A percentile compares a stretch with the other conserved stretches of the same genome.
These are phyloP conservation scores for Mycogona germanica DNA, from an alignment of 2,888 invertebrate species.

Conservation along the genomic window DNA sequence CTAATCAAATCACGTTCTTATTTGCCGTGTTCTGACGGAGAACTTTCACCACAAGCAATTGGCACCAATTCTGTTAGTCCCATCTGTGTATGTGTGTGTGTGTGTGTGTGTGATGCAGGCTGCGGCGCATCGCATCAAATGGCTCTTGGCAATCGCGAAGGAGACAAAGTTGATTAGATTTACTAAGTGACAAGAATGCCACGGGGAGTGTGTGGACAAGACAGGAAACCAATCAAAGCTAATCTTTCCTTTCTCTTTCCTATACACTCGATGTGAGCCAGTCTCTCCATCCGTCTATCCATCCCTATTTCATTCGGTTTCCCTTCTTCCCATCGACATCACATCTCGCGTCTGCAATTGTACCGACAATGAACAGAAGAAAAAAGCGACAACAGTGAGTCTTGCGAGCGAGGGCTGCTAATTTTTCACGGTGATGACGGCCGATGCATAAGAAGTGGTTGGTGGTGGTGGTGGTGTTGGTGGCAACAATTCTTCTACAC, in stretches of 20 bases:
- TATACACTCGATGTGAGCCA: background rate
- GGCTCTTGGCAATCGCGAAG: slow-evolving; percentile 16
- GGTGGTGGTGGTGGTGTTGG: too few relatives aligned
- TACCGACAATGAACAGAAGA: too few relatives aligned
- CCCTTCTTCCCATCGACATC: too few relatives aligned
- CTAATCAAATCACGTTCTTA: slow-evolving; percentile 18
- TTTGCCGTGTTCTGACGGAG: background rate
- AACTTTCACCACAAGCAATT: slow-evolving; percentile 14
- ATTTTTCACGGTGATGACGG: too few relatives aligned
- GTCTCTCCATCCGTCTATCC: background rate
- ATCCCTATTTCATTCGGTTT: background rate
- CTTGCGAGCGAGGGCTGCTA: too few relatives aligned
- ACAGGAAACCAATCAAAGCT: slow-evolving; percentile 18
- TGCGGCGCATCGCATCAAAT: slow-evolving; percentile 5
- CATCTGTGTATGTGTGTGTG: background rate
- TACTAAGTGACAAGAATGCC: slow-evolving; percentile 20
- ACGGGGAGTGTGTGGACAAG: slow-evolving; percentile 18
- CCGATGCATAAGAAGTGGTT: too few relatives aligned
- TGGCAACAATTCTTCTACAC: too few relatives aligned
- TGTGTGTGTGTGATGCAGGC: background rate
- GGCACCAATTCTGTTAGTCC: slow-evolving; percentile 13
- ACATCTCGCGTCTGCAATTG: too few relatives aligned
- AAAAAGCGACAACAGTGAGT: too few relatives aligned
- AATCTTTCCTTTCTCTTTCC: slow-evolving; percentile 13
- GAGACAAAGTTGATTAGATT: slow-evolving; percentile 19